Conservation (phyloP, 2,888 invertebrate genomes). For the Taphrorychus bicolor region DNA sequence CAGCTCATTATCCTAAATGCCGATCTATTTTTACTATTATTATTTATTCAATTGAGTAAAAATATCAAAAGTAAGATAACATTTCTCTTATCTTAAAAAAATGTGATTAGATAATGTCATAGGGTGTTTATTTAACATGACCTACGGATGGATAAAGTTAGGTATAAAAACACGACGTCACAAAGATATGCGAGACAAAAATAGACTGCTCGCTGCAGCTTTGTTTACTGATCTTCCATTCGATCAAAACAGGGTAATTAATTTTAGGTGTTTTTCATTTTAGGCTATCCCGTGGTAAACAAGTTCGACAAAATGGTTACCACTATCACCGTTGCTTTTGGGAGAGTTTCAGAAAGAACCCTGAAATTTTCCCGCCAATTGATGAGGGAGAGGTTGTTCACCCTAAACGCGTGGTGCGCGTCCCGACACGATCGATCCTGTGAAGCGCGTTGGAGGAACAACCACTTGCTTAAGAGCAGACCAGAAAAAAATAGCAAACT, state of each 20-base stretch:
- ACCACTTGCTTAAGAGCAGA: neutral
- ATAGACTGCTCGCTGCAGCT: neutral
- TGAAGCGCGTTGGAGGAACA: constrained; percentile 3
- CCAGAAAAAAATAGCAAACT: neutral
- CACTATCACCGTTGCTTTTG: too few species aligned
- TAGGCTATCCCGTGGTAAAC: neutral
- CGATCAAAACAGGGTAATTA: neutral
- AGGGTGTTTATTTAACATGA: neutral
- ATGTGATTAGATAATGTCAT: neutral
- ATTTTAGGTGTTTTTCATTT: neutral
- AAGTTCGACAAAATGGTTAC: neutral
- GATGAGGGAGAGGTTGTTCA: constrained; percentile 21
- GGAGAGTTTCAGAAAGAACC: too few species aligned
- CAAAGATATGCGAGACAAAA: neutral
- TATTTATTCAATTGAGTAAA: too few species aligned
- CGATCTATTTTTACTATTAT: too few species aligned
- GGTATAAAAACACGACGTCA: neutral
- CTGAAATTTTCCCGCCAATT: constrained; percentile 19
- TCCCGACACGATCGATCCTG: constrained; percentile 24
- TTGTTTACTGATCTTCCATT: neutral
- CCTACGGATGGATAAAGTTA: neutral
- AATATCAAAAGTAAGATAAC: too few species aligned
- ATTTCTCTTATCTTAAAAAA: neutral
- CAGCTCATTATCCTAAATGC: too few species aligned
- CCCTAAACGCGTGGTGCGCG: constrained; percentile 11